phyloP scores from a whole-genome alignment of 1,140 invertebrate species.

The Drosophila sechellia region DNA sequence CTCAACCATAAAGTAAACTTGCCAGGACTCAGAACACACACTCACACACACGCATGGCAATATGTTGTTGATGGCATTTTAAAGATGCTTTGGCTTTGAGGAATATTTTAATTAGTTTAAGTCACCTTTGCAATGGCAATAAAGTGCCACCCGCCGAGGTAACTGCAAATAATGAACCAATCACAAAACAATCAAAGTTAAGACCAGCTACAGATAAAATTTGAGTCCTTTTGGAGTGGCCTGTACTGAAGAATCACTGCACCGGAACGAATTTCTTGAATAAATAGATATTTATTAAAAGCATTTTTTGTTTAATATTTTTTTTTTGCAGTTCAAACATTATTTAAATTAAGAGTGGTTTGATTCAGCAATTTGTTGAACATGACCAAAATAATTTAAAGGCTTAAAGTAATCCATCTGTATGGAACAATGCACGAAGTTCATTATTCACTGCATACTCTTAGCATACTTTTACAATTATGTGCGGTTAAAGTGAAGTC shows the following conservation, averaged over 20 bases:
- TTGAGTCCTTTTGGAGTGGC: not conserved
- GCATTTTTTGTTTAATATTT: no score
- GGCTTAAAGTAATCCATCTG: not conserved
- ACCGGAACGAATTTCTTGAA: not conserved
- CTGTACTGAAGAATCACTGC: not conserved
- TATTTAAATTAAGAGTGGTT: no score
- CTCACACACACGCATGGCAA: slow-evolving; percentile 37
- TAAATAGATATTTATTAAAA: not conserved
- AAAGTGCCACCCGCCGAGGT: slow-evolving; percentile 1
- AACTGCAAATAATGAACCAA: slow-evolving; percentile 23
- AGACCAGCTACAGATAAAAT: not conserved
- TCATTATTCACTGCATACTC: not conserved
- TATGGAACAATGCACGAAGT: not conserved
- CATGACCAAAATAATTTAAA: no score
- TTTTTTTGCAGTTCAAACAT: no score
- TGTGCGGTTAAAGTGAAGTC: no score
- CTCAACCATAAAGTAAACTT: slow-evolving; percentile 75
- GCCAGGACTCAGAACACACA: slow-evolving; percentile 3
- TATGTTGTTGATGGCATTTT: slow-evolving; percentile 68
- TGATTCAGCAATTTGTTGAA: no score
- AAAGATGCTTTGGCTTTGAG: slow-evolving; percentile 49
- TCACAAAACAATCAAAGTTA: slow-evolving; percentile 34
- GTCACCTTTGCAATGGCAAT: slow-evolving; percentile 15
- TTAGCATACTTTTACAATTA: not conserved
- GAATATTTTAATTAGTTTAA: slow-evolving; percentile 66